Evolutionary conservation across 2,888 invertebrate genomes (phyloP).

Genomic region (Diplolepis rosae): DNA sequence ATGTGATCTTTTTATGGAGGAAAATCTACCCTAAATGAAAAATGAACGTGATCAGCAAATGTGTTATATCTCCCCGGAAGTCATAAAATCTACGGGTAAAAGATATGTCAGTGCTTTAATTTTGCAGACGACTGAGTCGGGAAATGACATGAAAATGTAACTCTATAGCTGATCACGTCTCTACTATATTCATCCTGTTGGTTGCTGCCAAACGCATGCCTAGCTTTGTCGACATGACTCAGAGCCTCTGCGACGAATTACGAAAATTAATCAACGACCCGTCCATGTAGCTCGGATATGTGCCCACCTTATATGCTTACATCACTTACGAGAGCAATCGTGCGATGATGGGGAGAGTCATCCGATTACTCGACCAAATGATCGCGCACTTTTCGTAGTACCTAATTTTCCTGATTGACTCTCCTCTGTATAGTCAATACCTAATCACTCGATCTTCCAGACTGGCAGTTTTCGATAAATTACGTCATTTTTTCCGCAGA

Average conservation of each 20-base stretch:
- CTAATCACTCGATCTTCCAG: neutral
- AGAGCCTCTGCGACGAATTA: conserved; percentile 49
- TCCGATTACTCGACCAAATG: conserved; percentile 11
- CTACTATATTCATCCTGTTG: conserved; percentile 31
- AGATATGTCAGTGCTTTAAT: conserved; percentile 44
- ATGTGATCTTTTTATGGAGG: neutral
- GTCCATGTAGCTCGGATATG: conserved; percentile 26
- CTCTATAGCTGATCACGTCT: conserved; percentile 49
- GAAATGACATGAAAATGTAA: conserved; percentile 56
- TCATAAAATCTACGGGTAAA: neutral
- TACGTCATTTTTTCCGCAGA: neutral
- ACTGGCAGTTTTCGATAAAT: conserved; percentile 18
- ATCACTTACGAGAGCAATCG: neutral
- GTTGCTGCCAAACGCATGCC: conserved; percentile 35
- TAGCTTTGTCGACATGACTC: conserved; percentile 43
- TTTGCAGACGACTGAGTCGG: conserved; percentile 51
- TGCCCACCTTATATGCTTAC: conserved; percentile 6
- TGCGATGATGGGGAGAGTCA: neutral
- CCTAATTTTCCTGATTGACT: conserved; percentile 18
- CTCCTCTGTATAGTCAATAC: neutral
- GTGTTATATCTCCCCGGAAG: too few species aligned
- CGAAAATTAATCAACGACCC: conserved; percentile 53
- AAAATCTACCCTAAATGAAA: neutral
- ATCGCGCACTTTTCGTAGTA: conserved; percentile 5
- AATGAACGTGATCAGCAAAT: neutral